Evolutionary conservation across 1,140 invertebrate genomes (phyloP), one percentile per base, ranked within the genome.

Genomic region (Choristoneura fumiferana): DNA sequence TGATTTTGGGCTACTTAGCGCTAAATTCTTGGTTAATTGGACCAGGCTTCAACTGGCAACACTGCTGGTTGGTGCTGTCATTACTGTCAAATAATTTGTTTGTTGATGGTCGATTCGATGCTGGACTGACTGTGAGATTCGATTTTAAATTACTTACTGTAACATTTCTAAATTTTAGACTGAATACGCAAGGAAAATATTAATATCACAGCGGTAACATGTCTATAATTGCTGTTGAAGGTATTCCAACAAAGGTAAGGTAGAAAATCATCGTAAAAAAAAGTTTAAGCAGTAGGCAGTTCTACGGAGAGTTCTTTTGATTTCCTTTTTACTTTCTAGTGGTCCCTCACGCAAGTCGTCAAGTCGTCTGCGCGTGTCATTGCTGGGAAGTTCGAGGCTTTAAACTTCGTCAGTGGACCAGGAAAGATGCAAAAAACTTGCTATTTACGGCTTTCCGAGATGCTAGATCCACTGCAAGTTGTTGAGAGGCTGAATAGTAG

Each of bases 381-480:
- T 36, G 45, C 15, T 2, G 66, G 66, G 17, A 29, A 57, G 5
- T 73, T 67, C 18, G 64, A 76, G 57, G 39, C 57, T 0, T 14
- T 76, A 10, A 71, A 67, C 43, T 73, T 76, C 39, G 8, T 13
- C 39, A 15, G 13, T 6, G 8, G 15, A 10, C 4, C 15, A 5
- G 53, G 22, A 6, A 40, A 5, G 9, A 1, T 13, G 0, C 63
- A 60, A 33, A 56, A 56, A 13, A 63, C 52, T 6, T 60, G 58
- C 6, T 73, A 67, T 15, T 14, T 76, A 17, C 45, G 58, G 5
- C 18, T 76, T 10, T 69, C 67, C 0, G 67, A 67, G 4, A 64
- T 62, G 12, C n/a, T 74, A 12, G 65, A 78, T 14, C 71, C 65
- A 6, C 10, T 43, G 2, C 9, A 43, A 14, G 67, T 74, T n/a